A percentile compares a stretch with the other conserved stretches of the same genome.
Evolutionary conservation across 37 sponge, comb jelly and placozoan genomes (phyloP).

Genomic region (Chondrilla cf. caribensis): DNA sequence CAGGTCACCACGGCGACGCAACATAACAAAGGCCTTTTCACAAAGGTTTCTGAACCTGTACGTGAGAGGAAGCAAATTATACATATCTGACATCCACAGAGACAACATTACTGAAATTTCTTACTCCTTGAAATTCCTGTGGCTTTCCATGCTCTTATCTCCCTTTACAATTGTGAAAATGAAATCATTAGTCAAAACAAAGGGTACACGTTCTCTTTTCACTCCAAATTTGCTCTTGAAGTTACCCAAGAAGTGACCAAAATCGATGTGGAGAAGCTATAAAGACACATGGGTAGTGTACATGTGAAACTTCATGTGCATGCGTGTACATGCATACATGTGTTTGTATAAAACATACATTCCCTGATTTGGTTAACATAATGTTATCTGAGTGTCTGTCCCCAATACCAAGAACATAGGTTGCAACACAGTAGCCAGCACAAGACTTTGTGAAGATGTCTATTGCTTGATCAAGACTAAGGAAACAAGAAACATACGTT

Average conservation of each 20-base stretch:
- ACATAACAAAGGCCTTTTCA: conserved; percentile 83
- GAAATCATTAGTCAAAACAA: conserved; percentile 93
- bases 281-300: neutral
- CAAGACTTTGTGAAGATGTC: conserved; percentile 91
- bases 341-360: conserved; percentile 41
- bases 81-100: neutral
- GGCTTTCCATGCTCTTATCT: conserved; percentile 36
- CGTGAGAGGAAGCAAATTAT: neutral
- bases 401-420: conserved; percentile 95
- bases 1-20: conserved; percentile 81
- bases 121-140: conserved; percentile 51
- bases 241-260: conserved; percentile 99
- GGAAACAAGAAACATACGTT: neutral
- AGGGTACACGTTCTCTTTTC: conserved; percentile 95
- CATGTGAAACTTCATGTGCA: too few species aligned
- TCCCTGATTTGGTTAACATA: conserved; percentile 89
- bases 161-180: conserved; percentile 89
- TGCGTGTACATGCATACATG: too few species aligned
- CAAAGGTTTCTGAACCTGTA: conserved; percentile 84
- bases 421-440: conserved; percentile 98
- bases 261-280: conserved; percentile 98
- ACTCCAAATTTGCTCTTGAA: conserved; percentile 97
- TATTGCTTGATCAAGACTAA: conserved; percentile 75
- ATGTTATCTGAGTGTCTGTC: conserved; percentile 98
- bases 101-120: neutral